These are phyloP conservation scores for Platysternon megacephalum DNA, from an alignment of 2,113 vertebrate genomes.

Conservation along the genomic window DNA sequence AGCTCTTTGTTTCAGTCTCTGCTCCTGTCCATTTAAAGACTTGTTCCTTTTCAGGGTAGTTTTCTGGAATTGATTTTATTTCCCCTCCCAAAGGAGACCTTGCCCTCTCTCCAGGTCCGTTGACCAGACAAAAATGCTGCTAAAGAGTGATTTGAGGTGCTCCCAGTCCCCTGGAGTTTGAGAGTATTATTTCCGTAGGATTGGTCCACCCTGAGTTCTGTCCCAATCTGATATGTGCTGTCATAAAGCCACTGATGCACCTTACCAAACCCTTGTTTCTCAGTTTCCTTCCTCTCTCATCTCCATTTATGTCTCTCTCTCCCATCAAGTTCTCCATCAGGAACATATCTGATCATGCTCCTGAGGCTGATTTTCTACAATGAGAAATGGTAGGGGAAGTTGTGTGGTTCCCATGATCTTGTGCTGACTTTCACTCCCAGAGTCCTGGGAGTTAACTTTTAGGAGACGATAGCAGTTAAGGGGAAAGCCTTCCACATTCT, in stretches of 20 bases:
- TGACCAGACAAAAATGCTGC: background rate
- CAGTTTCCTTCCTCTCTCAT: background rate
- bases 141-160: background rate
- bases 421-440: background rate
- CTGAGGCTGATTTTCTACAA: background rate
- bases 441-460: background rate
- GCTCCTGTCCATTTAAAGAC: background rate
- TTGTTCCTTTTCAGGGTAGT: background rate
- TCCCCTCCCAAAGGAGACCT: background rate
- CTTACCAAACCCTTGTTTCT: background rate
- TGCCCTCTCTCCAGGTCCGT: background rate
- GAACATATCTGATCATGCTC: background rate
- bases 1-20: fast-evolving
- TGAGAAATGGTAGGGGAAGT: background rate
- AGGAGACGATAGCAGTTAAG: background rate
- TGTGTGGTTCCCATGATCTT: background rate
- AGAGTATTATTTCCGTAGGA: background rate
- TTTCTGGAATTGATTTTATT: background rate
- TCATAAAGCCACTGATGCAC: background rate
- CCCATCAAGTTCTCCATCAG: background rate
- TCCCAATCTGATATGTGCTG: background rate
- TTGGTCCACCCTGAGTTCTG: background rate
- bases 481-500: background rate
- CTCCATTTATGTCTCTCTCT: background rate
- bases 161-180: background rate